phyloP scores from a whole-genome alignment of 2,113 vertebrate species.

The Sciurus niger region DNA sequence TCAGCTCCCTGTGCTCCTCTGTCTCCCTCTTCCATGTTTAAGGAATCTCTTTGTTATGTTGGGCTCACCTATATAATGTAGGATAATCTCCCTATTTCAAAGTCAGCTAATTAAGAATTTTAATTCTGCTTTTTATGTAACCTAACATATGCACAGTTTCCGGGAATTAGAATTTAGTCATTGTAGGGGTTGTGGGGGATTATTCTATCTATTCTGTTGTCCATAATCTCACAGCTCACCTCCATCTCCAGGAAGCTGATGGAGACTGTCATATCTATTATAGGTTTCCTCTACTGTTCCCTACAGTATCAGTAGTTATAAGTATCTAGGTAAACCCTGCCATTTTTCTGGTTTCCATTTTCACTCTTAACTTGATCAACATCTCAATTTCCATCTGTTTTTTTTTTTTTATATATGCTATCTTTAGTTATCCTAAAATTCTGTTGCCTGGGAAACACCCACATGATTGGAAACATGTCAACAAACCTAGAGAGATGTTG shows the following conservation, averaged over 20 bases:
- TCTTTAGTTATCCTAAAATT: conserved; percentile 77
- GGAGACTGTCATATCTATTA: background rate
- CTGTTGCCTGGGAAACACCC: conserved; percentile 82
- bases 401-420: conserved; percentile 40
- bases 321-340: background rate
- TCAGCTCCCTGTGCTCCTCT: background rate
- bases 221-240: background rate
- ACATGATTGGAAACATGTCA: conserved; percentile 66
- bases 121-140: background rate
- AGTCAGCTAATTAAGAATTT: background rate
- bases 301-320: background rate
- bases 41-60: background rate
- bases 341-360: conserved; percentile 68
- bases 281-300: background rate
- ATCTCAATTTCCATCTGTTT: conserved; percentile 79
- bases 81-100: background rate
- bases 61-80: background rate
- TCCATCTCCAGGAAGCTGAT: background rate
- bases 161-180: background rate
- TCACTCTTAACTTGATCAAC: conserved; percentile 79
- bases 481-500: conserved; percentile 64
- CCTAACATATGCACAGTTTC: background rate
- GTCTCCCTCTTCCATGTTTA: background rate
- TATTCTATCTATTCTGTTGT: background rate
- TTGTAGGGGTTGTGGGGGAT: background rate